Evolutionary conservation across 2,797 vertebrate genomes (phyloP).

Genomic region (Cryptoblepharus egeriae): DNA sequence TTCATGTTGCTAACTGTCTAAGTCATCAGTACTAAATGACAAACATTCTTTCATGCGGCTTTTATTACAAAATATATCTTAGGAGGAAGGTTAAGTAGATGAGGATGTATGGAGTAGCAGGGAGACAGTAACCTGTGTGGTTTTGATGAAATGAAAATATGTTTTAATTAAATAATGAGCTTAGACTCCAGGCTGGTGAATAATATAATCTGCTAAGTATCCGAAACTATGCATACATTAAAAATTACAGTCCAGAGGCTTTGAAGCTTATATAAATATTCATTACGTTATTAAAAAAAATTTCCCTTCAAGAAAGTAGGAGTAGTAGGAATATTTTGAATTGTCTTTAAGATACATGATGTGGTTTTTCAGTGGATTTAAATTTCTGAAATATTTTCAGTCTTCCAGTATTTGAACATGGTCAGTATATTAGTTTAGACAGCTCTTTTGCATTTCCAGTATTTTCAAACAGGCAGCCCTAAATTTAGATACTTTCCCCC

Average conservation of each 20-base stretch:
- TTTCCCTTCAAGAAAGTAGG: background rate
- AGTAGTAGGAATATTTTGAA: background rate
- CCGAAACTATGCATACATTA: constrained; percentile 57
- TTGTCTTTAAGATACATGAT: background rate
- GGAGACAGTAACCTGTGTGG: constrained; percentile 65
- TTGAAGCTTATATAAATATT: background rate
- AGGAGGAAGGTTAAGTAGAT: background rate
- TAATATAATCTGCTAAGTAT: constrained; percentile 58
- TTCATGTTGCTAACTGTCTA: constrained; percentile 68
- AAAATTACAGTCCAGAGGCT: background rate
- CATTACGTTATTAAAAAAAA: background rate
- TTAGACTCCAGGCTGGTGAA: constrained; percentile 55
- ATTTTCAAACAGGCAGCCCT: background rate
- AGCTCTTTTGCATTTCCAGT: background rate
- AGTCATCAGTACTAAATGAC: constrained; percentile 69
- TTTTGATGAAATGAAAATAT: constrained; percentile 63
- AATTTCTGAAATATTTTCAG: background rate
- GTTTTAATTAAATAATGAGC: constrained; percentile 71
- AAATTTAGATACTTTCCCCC: background rate
- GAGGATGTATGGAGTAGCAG: background rate
- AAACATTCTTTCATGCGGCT: constrained; percentile 61
- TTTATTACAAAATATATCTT: background rate
- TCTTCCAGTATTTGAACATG: background rate
- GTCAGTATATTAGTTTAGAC: background rate
- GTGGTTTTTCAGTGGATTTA: background rate